These are phyloP conservation scores for Drosophila hydei DNA, from an alignment of 1,140 invertebrate species.

Conservation along the genomic window DNA sequence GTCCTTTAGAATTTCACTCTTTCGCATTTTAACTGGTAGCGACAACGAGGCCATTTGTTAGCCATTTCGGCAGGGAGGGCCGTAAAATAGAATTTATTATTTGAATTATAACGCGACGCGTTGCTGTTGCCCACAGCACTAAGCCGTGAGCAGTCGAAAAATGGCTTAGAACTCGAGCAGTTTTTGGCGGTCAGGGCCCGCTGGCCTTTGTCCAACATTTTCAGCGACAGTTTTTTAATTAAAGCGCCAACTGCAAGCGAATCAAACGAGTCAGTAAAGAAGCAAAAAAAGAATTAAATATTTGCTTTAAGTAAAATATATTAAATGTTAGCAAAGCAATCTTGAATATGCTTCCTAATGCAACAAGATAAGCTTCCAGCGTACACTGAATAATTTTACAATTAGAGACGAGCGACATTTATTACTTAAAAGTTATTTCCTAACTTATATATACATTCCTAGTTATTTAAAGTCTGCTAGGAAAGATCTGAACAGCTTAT, in stretches of 20 bases:
- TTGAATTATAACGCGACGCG: conserved; percentile 53
- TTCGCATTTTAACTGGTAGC: conserved; percentile 33
- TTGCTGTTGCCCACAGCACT: conserved; percentile 17
- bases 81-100: conserved; percentile 78
- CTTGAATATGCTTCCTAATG: background rate
- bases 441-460: too few species aligned
- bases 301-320: background rate
- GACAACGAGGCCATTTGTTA: conserved; percentile 52
- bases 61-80: conserved; percentile 40
- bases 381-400: too few species aligned
- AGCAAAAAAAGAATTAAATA: background rate
- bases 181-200: conserved; percentile 46
- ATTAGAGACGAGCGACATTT: too few species aligned
- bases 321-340: too few species aligned
- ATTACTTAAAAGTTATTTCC: too few species aligned
- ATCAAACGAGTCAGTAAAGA: background rate
- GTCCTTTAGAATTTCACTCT: conserved; percentile 37
- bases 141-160: conserved; percentile 1
- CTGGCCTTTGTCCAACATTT: conserved; percentile 28
- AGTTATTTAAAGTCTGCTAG: too few species aligned
- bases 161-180: conserved; percentile 22
- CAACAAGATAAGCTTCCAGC: too few species aligned
- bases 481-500: too few species aligned
- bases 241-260: conserved; percentile 27
- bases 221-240: conserved; percentile 65